phyloP scores from a whole-genome alignment of 2,797 vertebrate genomes.

The Gymnothorax reevesii region DNA sequence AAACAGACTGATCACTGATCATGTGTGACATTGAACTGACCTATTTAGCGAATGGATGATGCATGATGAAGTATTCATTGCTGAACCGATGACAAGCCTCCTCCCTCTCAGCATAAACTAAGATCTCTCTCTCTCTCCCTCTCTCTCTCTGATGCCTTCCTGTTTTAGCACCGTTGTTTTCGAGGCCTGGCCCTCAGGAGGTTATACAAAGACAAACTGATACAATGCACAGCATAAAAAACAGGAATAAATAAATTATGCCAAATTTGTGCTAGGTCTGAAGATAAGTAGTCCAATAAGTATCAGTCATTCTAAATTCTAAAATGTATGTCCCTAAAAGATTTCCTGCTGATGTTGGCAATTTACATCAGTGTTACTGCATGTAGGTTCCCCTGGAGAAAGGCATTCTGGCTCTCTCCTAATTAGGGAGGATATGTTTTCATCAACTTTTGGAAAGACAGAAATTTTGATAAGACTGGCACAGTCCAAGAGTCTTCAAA shows the following conservation, averaged over 20 bases:
- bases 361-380: not conserved
- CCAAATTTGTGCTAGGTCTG: not conserved
- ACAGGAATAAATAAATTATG: not conserved
- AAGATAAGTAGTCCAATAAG: not conserved
- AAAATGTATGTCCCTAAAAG: not conserved
- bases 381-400: not conserved
- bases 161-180: not conserved
- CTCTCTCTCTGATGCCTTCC: not conserved
- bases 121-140: not conserved
- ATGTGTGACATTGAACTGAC: slow-evolving; percentile 15
- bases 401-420: not conserved
- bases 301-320: not conserved
- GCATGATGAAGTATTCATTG: not conserved
- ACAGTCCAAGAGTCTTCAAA: not conserved
- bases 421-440: not conserved
- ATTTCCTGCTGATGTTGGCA: not conserved
- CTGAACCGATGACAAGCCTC: not conserved
- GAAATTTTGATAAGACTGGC: not conserved
- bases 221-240: not conserved
- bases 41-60: not conserved
- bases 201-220: not conserved
- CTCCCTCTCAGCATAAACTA: not conserved
- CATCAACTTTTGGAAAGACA: not conserved
- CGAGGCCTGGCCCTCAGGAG: not conserved
- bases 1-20: not conserved